Conservation (phyloP, 2,113 vertebrate species). For the Lampris incognitus region DNA sequence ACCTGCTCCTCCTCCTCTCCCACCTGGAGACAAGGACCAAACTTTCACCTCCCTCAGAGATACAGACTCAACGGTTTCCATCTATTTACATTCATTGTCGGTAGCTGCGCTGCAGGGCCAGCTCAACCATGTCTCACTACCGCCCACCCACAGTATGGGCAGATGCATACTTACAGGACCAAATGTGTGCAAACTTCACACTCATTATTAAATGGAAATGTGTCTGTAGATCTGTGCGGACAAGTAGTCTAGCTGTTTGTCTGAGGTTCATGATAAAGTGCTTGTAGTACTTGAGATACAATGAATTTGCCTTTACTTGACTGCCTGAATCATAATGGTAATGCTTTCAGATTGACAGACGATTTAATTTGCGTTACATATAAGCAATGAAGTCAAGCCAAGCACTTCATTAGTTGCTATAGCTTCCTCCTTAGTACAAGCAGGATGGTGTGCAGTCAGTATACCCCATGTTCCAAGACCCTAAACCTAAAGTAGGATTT, state of each 20-base stretch:
- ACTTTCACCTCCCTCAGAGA: slow-evolving; percentile 46
- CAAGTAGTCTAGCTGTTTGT: neutral
- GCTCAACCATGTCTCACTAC: slow-evolving; percentile 50
- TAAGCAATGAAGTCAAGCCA: too few species aligned
- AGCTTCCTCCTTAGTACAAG: too few species aligned
- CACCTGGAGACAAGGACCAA: slow-evolving; percentile 65
- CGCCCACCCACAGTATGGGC: slow-evolving; percentile 75
- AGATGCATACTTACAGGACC: slow-evolving; percentile 14
- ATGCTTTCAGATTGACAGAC: too few species aligned
- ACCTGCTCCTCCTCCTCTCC: slow-evolving; percentile 28
- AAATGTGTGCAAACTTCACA: slow-evolving; percentile 26
- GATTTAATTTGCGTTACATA: too few species aligned
- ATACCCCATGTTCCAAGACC: too few species aligned
- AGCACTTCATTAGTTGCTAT: too few species aligned
- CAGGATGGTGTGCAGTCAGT: too few species aligned
- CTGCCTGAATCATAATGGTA: too few species aligned
- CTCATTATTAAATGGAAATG: slow-evolving; percentile 56
- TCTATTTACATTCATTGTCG: slow-evolving; percentile 68
- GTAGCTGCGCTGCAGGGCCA: slow-evolving; percentile 50
- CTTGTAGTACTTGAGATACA: too few species aligned
- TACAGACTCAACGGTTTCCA: slow-evolving; percentile 60
- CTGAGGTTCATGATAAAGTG: too few species aligned
- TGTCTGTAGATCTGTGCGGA: slow-evolving; percentile 10
- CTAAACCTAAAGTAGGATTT: too few species aligned
- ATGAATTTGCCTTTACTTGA: too few species aligned